phyloP scores from a whole-genome alignment of 2,797 vertebrate species.

The Todus mexicanus region DNA sequence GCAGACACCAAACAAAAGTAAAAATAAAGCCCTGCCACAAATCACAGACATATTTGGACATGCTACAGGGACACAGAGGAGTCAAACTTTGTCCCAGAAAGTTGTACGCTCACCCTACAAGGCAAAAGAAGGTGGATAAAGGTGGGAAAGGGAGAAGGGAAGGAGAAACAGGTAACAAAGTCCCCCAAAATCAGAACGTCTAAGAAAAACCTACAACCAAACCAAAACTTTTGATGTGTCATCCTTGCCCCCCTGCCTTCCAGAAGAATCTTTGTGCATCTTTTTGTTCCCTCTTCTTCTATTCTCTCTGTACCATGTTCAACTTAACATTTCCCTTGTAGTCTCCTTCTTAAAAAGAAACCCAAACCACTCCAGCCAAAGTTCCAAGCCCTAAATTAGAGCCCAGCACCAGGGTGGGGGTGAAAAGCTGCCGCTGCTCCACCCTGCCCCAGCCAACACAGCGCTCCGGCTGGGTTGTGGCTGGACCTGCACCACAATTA shows the following conservation, averaged over 20 bases:
- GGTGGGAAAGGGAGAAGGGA: not conserved
- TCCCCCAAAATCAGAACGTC: not conserved
- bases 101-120: accelerated
- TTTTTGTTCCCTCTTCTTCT: not conserved
- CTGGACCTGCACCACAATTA: not conserved
- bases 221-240: not conserved
- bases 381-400: not conserved
- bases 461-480: accelerated
- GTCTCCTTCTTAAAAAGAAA: not conserved
- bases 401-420: not conserved
- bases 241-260: not conserved
- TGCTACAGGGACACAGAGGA: accelerated
- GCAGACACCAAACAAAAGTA: not conserved
- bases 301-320: accelerated
- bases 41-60: accelerated
- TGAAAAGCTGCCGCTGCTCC: not conserved
- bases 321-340: accelerated
- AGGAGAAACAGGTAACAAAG: not conserved
- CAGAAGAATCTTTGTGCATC: not conserved
- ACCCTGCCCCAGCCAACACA: not conserved
- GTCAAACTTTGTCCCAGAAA: not conserved
- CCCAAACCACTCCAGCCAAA: not conserved
- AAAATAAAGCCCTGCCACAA: not conserved
- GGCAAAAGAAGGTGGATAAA: not conserved
- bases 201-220: not conserved